Conservation (phyloP, 2,888 invertebrate species). For the Brachylomia viminalis region DNA sequence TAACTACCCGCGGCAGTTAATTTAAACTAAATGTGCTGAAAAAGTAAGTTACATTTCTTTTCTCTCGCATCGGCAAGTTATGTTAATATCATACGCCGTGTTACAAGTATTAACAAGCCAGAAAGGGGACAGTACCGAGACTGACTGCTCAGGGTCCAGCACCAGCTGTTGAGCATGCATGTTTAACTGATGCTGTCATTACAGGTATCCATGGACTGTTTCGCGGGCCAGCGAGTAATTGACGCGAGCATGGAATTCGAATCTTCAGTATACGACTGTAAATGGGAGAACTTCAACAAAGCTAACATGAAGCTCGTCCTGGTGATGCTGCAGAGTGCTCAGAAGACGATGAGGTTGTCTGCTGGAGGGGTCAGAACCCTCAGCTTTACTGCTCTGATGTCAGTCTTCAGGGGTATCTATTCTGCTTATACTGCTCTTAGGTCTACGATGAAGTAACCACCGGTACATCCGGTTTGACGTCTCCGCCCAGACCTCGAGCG, state of each 20-base stretch:
- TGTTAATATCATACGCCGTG: too few species aligned
- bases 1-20: too few species aligned
- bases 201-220: conserved; percentile 77
- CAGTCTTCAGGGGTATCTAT: conserved; percentile 77
- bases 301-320: conserved; percentile 77
- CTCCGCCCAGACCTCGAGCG: too few species aligned
- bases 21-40: too few species aligned
- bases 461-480: too few species aligned
- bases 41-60: too few species aligned
- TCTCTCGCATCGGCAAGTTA: too few species aligned
- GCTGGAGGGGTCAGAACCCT: conserved; percentile 78
- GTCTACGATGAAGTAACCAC: conserved; percentile 71
- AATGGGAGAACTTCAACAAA: conserved; percentile 81
- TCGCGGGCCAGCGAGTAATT: conserved; percentile 78
- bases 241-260: conserved; percentile 77
- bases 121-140: too few species aligned
- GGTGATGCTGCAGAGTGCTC: conserved; percentile 77
- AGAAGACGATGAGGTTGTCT: conserved; percentile 77
- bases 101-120: too few species aligned
- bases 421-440: conserved; percentile 79
- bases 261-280: conserved; percentile 76
- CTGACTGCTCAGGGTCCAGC: too few species aligned
- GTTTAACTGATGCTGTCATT: neutral
- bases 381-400: conserved; percentile 76
- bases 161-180: too few species aligned